Evolutionary conservation across 37 sponge, comb jelly and placozoan genomes (phyloP).

Genomic region (Hexactinellida sp.): DNA sequence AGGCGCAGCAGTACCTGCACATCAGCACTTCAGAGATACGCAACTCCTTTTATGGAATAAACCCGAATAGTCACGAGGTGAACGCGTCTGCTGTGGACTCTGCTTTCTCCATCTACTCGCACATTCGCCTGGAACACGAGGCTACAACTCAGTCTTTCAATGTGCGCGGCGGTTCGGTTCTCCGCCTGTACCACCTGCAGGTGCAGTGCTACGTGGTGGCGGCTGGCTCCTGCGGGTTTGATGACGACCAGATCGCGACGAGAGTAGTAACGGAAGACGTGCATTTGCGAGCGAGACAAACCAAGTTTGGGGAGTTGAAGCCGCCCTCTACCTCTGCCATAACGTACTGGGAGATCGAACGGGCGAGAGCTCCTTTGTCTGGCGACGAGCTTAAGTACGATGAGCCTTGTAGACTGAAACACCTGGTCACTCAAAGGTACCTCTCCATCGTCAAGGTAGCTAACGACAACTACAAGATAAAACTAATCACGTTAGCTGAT

Average conservation of each 20-base stretch:
- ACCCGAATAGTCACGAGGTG: slow-evolving; percentile 43
- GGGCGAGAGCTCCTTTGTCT: slow-evolving; percentile 28
- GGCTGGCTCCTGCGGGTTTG: slow-evolving; percentile 46
- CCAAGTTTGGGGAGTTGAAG: slow-evolving; percentile 10
- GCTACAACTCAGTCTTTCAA: too few relatives aligned
- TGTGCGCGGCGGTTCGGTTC: slow-evolving; percentile 18
- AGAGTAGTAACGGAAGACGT: slow-evolving; percentile 20
- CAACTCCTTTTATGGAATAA: background rate
- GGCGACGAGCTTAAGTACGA: slow-evolving; percentile 48
- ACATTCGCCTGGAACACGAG: slow-evolving; percentile 20
- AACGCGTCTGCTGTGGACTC: slow-evolving; percentile 55
- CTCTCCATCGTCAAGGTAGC: slow-evolving; percentile 29
- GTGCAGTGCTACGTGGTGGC: slow-evolving; percentile 56
- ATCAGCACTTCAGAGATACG: slow-evolving; percentile 24
- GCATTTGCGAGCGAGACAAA: slow-evolving; percentile 24
- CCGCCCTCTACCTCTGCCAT: slow-evolving; percentile 54
- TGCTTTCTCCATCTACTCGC: slow-evolving; percentile 37
- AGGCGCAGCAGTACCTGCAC: slow-evolving; percentile 47
- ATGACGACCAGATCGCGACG: background rate
- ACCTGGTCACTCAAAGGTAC: slow-evolving; percentile 54
- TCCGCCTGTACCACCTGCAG: slow-evolving; percentile 56
- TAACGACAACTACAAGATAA: background rate
- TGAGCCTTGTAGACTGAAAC: slow-evolving; percentile 53
- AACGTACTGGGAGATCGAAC: slow-evolving; percentile 66
- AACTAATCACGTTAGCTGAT: background rate